Percentiles rank a stretch among this genome's conserved stretches.
Conservation (phyloP, 64 coral and sea anemone species). For the Porites lutea region DNA sequence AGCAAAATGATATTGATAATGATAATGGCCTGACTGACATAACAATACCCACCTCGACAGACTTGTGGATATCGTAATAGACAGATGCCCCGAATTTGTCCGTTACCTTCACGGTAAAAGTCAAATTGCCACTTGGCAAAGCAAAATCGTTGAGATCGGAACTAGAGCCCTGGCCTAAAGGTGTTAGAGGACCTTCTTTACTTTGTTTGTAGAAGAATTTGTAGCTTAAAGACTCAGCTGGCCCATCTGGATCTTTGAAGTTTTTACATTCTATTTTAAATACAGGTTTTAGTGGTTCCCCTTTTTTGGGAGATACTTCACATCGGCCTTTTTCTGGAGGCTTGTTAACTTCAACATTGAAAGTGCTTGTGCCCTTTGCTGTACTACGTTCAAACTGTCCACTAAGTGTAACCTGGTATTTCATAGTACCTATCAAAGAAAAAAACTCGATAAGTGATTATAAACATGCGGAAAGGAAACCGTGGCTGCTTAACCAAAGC, state of each 20-base stretch:
- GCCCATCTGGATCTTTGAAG: slow-evolving; percentile 19
- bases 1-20: too few species aligned
- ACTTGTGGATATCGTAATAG: too few species aligned
- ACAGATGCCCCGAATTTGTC: neutral
- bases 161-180: neutral
- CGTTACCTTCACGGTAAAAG: neutral
- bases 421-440: neutral
- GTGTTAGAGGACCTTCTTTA: neutral
- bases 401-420: neutral
- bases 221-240: slow-evolving; percentile 39
- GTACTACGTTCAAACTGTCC: neutral
- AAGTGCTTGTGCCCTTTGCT: neutral
- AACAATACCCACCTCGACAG: too few species aligned
- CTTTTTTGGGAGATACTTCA: neutral
- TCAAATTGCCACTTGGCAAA: neutral
- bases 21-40: too few species aligned
- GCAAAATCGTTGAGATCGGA: neutral
- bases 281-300: neutral
- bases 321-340: slow-evolving; percentile 25
- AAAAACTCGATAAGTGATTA: too few species aligned
- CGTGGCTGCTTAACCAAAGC: too few species aligned
- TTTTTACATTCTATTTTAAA: slow-evolving; percentile 14
- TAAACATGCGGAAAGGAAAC: too few species aligned
- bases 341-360: neutral
- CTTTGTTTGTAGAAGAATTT: slow-evolving; percentile 4